Evolutionary conservation across 2,888 invertebrate genomes (phyloP).

Genomic region (Drosophila nigricruria): DNA sequence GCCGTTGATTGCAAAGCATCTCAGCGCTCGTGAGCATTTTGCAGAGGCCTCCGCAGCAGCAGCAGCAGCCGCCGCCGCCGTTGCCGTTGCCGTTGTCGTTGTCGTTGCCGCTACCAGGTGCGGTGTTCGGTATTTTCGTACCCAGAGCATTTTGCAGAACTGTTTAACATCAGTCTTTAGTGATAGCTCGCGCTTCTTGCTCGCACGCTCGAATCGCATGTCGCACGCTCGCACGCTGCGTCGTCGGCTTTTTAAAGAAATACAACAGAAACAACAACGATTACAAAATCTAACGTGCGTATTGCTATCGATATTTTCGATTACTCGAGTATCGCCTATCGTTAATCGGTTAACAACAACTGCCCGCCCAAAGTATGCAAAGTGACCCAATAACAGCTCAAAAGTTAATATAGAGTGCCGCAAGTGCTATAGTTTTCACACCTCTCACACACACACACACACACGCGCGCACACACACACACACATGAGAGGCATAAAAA

Average conservation of each 20-base stretch:
- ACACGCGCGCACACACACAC: slow-evolving; percentile 9
- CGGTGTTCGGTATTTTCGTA: slow-evolving; percentile 45
- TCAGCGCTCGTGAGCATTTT: slow-evolving; percentile 55
- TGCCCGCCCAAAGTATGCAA: slow-evolving; percentile 18
- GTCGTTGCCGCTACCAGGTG: slow-evolving; percentile 41
- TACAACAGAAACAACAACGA: slow-evolving; percentile 9
- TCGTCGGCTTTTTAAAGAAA: slow-evolving; percentile 46
- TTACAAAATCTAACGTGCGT: slow-evolving; percentile 33
- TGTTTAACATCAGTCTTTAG: slow-evolving; percentile 84
- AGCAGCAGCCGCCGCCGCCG: slow-evolving; percentile 23
- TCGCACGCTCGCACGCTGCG: slow-evolving; percentile 51
- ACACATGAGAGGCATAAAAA: slow-evolving; percentile 45
- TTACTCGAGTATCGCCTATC: slow-evolving; percentile 16
- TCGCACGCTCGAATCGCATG: slow-evolving; percentile 79
- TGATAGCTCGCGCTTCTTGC: slow-evolving; percentile 84
- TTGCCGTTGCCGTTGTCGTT: slow-evolving; percentile 20
- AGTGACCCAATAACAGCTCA: slow-evolving; percentile 32
- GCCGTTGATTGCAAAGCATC: slow-evolving; percentile 72
- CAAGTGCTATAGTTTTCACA: slow-evolving; percentile 55
- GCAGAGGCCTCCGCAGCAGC: slow-evolving; percentile 58
- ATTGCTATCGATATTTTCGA: slow-evolving; percentile 14
- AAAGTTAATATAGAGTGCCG: slow-evolving; percentile 21
- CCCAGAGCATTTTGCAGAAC: slow-evolving; percentile 83
- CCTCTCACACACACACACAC: slow-evolving; percentile 26
- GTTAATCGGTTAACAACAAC: slow-evolving; percentile 13